Conservation (phyloP, 2,888 invertebrate species). For the Hedychridium roseum region DNA sequence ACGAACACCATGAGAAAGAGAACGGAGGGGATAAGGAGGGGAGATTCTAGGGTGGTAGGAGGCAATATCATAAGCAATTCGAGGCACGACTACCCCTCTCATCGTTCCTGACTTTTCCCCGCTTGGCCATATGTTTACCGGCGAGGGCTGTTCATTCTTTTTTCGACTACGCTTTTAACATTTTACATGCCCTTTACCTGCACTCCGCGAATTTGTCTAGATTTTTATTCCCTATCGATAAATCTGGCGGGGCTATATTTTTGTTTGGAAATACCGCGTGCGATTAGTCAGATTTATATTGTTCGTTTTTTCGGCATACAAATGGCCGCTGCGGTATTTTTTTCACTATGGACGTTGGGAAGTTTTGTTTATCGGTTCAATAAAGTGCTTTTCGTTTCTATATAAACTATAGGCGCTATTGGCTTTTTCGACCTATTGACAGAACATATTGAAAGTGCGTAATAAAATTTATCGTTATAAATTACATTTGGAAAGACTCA, state of each 20-base stretch:
- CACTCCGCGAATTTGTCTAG: no score
- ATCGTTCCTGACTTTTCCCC: constrained; percentile 30
- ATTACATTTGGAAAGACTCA: not conserved
- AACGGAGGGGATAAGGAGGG: constrained; percentile 4
- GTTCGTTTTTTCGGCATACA: no score
- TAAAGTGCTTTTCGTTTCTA: no score
- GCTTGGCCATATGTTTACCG: constrained; percentile 10
- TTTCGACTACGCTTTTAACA: constrained; percentile 32
- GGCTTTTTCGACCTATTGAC: not conserved
- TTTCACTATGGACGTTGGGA: no score
- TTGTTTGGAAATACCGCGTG: constrained; percentile 5
- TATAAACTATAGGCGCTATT: no score
- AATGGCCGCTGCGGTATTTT: no score
- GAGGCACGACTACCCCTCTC: constrained; percentile 41
- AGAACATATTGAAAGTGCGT: not conserved
- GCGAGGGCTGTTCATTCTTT: constrained; percentile 28
- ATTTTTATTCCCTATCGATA: constrained; percentile 26
- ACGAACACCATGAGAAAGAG: constrained; percentile 5
- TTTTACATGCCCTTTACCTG: no score
- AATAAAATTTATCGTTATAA: not conserved
- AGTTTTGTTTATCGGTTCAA: no score
- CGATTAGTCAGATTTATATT: not conserved
- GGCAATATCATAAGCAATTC: constrained; percentile 53
- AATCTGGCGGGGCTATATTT: constrained; percentile 3
- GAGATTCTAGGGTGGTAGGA: constrained; percentile 16